Conservation (phyloP, 2,888 invertebrate genomes). For the Trissoscelio sp. region DNA sequence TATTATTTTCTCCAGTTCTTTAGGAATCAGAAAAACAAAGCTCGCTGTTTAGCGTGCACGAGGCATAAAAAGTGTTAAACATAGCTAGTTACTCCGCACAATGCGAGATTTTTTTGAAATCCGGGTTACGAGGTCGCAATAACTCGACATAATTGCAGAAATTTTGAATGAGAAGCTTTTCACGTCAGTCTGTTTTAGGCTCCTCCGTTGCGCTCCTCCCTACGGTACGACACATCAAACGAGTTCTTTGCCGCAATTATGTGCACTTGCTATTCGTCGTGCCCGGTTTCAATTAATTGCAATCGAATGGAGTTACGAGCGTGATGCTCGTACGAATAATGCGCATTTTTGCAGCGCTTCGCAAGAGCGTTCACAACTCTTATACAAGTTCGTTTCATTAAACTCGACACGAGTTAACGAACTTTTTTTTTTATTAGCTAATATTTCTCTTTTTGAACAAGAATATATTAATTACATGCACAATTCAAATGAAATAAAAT, state of each 20-base stretch:
- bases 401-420: constrained; percentile 27
- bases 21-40: too few relatives aligned
- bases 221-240: constrained; percentile 4
- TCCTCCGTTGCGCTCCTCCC: not conserved
- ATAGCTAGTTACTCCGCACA: too few relatives aligned
- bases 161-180: constrained; percentile 20
- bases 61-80: too few relatives aligned
- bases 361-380: constrained; percentile 13
- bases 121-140: constrained; percentile 36
- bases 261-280: constrained; percentile 29
- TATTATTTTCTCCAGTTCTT: too few relatives aligned
- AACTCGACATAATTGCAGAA: constrained; percentile 2
- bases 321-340: constrained; percentile 23
- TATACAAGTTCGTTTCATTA: constrained; percentile 41
- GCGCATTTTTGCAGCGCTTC: constrained; percentile 25
- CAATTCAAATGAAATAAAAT: too few relatives aligned
- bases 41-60: too few relatives aligned
- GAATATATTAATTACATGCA: too few relatives aligned
- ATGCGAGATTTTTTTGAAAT: not conserved
- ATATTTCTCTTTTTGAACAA: too few relatives aligned
- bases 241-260: constrained; percentile 31
- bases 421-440: too few relatives aligned
- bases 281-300: constrained; percentile 45
- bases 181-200: not conserved
- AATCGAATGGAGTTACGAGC: constrained; percentile 37